Evolutionary conservation across 2,797 vertebrate species (phyloP).

Genomic region (Salarias fasciatus): DNA sequence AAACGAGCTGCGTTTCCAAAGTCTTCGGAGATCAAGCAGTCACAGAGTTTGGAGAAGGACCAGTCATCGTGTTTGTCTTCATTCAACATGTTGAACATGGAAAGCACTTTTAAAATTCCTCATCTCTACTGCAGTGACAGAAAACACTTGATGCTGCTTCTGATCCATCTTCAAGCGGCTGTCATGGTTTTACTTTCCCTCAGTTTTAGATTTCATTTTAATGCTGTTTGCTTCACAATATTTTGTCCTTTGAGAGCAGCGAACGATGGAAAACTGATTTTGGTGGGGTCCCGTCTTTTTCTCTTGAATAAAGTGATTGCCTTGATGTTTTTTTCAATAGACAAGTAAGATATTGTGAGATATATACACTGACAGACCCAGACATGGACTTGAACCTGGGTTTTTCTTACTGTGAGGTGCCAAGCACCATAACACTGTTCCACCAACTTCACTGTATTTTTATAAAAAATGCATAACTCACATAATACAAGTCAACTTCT

Average conservation of each 20-base stretch:
- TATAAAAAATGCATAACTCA: too few relatives aligned
- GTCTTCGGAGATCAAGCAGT: slow-evolving; percentile 49
- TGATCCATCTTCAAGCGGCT: slow-evolving; percentile 1
- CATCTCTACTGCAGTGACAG: slow-evolving; percentile 2
- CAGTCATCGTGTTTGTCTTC: slow-evolving; percentile 15
- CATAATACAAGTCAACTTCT: too few relatives aligned
- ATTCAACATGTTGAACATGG: slow-evolving; percentile 16
- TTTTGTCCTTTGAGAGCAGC: neutral
- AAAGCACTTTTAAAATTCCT: slow-evolving; percentile 25
- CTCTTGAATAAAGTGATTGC: too few relatives aligned
- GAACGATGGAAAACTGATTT: too few relatives aligned
- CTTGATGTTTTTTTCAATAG: neutral
- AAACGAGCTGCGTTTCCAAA: slow-evolving; percentile 41
- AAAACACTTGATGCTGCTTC: slow-evolving; percentile 31
- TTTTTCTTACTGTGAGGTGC: too few relatives aligned
- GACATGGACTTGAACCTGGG: too few relatives aligned
- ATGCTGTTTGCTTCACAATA: slow-evolving; percentile 1
- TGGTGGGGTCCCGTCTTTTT: neutral
- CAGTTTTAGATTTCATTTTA: fast-evolving
- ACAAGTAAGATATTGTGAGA: too few relatives aligned
- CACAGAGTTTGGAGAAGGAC: slow-evolving; percentile 31
- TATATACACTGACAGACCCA: too few relatives aligned
- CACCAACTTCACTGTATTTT: too few relatives aligned
- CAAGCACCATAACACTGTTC: too few relatives aligned
- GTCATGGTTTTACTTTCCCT: slow-evolving; percentile 1